These are phyloP conservation scores for Aphelinus atriplicis DNA, from an alignment of 1,140 invertebrate genomes.

Conservation along the genomic window DNA sequence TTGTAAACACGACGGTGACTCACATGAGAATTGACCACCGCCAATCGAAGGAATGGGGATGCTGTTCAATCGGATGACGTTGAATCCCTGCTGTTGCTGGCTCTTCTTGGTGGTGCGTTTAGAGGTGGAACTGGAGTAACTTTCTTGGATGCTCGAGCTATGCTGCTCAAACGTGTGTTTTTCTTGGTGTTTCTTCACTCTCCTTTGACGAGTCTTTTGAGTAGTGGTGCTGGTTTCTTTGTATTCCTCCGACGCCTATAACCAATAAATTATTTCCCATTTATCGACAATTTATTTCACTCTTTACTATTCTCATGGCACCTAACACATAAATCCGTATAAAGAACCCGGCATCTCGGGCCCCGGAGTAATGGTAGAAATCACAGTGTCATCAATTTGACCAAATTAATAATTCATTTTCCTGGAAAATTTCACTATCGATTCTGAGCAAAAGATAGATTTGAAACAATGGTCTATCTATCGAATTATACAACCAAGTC, in stretches of 20 bases:
- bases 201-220: slow-evolving; percentile 57
- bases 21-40: slow-evolving; percentile 78
- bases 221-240: slow-evolving; percentile 56
- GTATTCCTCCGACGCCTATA: slow-evolving; percentile 64
- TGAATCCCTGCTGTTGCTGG: slow-evolving; percentile 61
- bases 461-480: too few species aligned
- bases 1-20: slow-evolving; percentile 44
- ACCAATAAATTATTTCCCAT: slow-evolving; percentile 18
- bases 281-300: too few species aligned
- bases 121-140: slow-evolving; percentile 51
- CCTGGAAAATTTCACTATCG: too few species aligned
- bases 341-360: too few species aligned
- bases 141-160: slow-evolving; percentile 58
- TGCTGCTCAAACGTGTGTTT: slow-evolving; percentile 57
- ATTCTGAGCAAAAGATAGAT: too few species aligned
- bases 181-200: slow-evolving; percentile 56
- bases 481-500: too few species aligned
- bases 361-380: too few species aligned
- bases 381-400: too few species aligned
- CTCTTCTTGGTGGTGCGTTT: slow-evolving; percentile 12
- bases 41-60: slow-evolving; percentile 76
- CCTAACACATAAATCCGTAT: too few species aligned
- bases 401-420: too few species aligned
- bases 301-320: too few species aligned
- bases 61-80: slow-evolving; percentile 75